phyloP scores from a whole-genome alignment of 1,140 invertebrate species.

The Drosophila cardini region DNA sequence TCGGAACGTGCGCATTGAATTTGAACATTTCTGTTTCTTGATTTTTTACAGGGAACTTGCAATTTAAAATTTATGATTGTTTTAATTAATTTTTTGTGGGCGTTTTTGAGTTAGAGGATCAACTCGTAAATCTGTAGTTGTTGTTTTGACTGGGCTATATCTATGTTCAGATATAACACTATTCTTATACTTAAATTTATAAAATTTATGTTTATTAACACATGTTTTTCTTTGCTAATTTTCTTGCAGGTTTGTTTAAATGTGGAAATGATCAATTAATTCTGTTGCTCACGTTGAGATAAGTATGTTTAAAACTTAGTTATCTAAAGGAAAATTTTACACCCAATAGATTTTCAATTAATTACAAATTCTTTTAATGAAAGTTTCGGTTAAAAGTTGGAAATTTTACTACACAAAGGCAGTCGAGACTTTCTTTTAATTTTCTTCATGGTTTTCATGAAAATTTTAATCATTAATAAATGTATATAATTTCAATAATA shows the following conservation, averaged over 20 bases:
- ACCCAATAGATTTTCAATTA: too few species aligned
- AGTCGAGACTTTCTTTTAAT: too few species aligned
- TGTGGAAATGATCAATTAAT: not conserved
- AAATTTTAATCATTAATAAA: too few species aligned
- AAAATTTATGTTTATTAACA: constrained; percentile 1
- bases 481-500: too few species aligned
- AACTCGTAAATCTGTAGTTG: constrained; percentile 22
- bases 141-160: not conserved
- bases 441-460: too few species aligned
- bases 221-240: not conserved
- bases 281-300: too few species aligned
- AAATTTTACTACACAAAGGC: too few species aligned
- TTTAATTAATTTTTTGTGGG: constrained; percentile 46
- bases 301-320: too few species aligned
- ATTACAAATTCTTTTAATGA: too few species aligned
- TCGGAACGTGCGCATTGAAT: constrained; percentile 33
- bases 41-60: constrained; percentile 12
- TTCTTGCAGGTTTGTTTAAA: constrained; percentile 23
- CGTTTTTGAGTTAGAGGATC: constrained; percentile 21
- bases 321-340: too few species aligned
- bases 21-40: not conserved
- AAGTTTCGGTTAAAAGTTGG: too few species aligned
- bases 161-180: not conserved
- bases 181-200: not conserved
- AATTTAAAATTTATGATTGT: constrained; percentile 48